Evolutionary conservation across 2,888 invertebrate species (phyloP), one percentile per base, ranked within the genome.

Genomic region (Dioctria rufipes): DNA sequence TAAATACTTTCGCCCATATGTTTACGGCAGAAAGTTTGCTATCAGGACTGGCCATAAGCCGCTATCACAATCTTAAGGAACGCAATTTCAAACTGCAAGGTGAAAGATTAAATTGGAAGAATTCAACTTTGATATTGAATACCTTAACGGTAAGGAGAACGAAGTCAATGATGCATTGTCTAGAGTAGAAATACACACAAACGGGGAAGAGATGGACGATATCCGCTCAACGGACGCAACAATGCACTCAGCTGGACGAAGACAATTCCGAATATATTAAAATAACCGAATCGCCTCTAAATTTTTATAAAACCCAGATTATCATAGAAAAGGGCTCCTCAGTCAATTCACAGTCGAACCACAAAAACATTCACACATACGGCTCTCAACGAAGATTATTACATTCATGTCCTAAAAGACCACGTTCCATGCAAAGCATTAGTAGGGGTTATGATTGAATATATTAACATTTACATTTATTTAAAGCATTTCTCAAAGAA

Each of bases 121-220:
- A 39, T 79, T 67, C 40, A 60, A 69, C 8, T 79, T 67, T 11
- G 60, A 67, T 5, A 82, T 83, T 6, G 71, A 5, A 80, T 82
- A 79, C 84, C 84, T 65, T 83, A 84, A 43, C 84, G 82, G 46
- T 46, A 46, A 8, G 8, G 46, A 46, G 46, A 5, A 8, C 25
- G 2, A 25, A 25, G 25, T 25, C 25, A 2, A 78, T n/a, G 81
- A 82, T 13, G 71, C 78, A 5, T 13, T 82, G 3, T 79, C 78
- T 11, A 54, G 82, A 71, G 39, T 58, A 11, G 75, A 80, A 13
- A 58, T 66, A 43, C 40, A 65, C 11, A 37, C 40, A 37, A 40
- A 60, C 25, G 65, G 69, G 3, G 54, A 4, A 9, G 3, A 58
- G 8, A 6, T 46, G 5, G 58, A 67, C 11, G 46, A 46, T 6